Conservation (phyloP, 2,797 vertebrate species). For the Eutrigla gurnardus region DNA sequence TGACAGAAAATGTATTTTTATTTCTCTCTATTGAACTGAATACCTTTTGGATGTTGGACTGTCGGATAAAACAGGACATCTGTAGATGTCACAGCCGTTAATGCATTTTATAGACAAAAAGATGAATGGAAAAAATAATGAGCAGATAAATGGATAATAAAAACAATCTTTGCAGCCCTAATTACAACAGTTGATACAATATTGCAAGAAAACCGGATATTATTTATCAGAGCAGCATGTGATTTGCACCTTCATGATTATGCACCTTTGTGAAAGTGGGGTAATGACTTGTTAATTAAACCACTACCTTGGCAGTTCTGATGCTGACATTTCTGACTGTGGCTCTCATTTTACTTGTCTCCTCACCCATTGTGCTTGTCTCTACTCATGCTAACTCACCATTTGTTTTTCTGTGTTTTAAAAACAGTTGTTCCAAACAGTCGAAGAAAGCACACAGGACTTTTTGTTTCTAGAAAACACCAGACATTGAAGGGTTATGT, state of each 20-base stretch:
- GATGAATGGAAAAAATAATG: background rate
- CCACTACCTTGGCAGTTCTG: background rate
- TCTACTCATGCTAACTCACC: background rate
- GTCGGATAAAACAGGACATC: background rate
- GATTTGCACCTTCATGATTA: slow-evolving; percentile 4
- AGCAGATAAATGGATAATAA: background rate
- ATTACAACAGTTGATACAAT: background rate
- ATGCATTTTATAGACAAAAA: background rate
- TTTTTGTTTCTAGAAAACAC: background rate
- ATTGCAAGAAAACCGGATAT: background rate
- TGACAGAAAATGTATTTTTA: background rate
- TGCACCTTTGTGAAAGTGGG: background rate
- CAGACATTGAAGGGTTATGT: background rate
- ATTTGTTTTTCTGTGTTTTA: background rate
- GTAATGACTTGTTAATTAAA: slow-evolving; percentile 14
- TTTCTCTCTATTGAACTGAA: background rate
- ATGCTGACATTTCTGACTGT: background rate
- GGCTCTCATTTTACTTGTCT: background rate
- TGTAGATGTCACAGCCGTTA: background rate
- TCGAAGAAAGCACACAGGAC: background rate
- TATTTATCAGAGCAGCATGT: background rate
- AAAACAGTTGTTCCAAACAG: background rate
- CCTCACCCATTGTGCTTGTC: background rate
- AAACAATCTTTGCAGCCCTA: background rate
- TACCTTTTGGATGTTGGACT: background rate